These are phyloP conservation scores for Pseudopodoces humilis DNA, from an alignment of 2,113 vertebrate genomes.

Conservation along the genomic window DNA sequence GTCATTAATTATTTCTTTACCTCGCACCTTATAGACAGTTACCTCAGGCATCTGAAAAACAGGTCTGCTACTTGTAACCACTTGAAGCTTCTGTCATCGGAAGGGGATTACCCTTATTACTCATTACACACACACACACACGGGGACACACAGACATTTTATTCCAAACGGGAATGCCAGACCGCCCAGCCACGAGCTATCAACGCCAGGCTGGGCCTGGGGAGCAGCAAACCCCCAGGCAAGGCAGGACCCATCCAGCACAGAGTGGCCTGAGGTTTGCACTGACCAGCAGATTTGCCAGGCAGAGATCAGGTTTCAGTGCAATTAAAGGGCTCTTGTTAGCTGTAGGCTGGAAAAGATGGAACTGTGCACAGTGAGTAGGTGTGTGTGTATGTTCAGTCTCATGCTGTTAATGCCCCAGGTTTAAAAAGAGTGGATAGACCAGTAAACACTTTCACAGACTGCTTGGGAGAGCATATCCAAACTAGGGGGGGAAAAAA, in stretches of 20 bases:
- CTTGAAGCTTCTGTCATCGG: conserved; percentile 72
- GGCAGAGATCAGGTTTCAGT: not conserved
- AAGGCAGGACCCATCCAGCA: not conserved
- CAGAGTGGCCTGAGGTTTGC: not conserved
- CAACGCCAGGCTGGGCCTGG: not conserved
- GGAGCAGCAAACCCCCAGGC: not conserved
- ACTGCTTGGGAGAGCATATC: not conserved
- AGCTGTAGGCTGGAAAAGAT: not conserved
- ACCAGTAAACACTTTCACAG: not conserved
- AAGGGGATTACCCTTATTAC: conserved; percentile 47
- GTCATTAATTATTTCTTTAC: conserved; percentile 57
- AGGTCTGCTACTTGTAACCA: conserved; percentile 64
- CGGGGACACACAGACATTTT: not conserved
- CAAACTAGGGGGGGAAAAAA: not conserved
- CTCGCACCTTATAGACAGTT: conserved; percentile 26
- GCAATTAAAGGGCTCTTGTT: not conserved
- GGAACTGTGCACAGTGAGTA: not conserved
- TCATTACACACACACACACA: not conserved
- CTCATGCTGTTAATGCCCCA: not conserved
- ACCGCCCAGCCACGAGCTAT: conserved; percentile 11
- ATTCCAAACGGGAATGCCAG: conserved; percentile 28
- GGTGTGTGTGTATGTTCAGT: not conserved
- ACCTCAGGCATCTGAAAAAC: conserved; percentile 32
- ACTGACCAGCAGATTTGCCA: not conserved
- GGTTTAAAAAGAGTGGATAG: not conserved